A percentile compares a stretch with the other conserved stretches of the same genome.
Evolutionary conservation across 2,113 vertebrate species (phyloP).

Genomic region (Lophochroa leadbeateri): DNA sequence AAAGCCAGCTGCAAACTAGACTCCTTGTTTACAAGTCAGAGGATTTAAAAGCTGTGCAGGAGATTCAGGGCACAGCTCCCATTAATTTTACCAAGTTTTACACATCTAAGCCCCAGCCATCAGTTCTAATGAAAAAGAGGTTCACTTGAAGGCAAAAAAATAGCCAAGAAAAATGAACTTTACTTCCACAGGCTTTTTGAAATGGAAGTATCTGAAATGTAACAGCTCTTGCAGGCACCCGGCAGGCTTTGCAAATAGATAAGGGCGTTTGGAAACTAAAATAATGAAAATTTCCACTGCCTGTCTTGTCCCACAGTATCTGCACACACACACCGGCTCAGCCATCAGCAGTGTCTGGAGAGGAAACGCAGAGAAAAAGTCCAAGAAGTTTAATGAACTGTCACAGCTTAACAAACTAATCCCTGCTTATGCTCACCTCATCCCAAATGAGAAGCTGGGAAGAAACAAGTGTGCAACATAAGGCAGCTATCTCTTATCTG

Average conservation of each 20-base stretch:
- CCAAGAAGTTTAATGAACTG: slow-evolving; percentile 58
- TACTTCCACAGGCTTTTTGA: background rate
- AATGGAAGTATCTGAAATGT: slow-evolving; percentile 9
- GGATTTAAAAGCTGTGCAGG: background rate
- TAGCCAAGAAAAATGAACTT: slow-evolving; percentile 1
- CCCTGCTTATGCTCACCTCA: slow-evolving; percentile 51
- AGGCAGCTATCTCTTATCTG: slow-evolving; percentile 32
- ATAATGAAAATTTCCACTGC: background rate
- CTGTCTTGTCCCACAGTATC: background rate
- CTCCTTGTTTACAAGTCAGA: background rate
- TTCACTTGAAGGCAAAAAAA: background rate
- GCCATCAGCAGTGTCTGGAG: background rate
- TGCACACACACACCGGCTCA: background rate
- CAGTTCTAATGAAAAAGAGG: background rate
- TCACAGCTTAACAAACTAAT: slow-evolving; percentile 58
- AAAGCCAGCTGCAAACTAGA: background rate
- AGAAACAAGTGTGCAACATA: background rate
- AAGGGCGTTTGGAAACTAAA: background rate
- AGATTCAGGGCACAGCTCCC: background rate
- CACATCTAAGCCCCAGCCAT: background rate
- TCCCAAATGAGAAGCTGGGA: slow-evolving; percentile 2
- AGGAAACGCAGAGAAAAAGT: background rate
- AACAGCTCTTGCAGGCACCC: background rate
- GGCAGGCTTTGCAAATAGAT: background rate
- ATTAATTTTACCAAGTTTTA: slow-evolving; percentile 35